Evolutionary conservation across 2,797 vertebrate species (phyloP).

Genomic region (Hephaestus fuliginosus): DNA sequence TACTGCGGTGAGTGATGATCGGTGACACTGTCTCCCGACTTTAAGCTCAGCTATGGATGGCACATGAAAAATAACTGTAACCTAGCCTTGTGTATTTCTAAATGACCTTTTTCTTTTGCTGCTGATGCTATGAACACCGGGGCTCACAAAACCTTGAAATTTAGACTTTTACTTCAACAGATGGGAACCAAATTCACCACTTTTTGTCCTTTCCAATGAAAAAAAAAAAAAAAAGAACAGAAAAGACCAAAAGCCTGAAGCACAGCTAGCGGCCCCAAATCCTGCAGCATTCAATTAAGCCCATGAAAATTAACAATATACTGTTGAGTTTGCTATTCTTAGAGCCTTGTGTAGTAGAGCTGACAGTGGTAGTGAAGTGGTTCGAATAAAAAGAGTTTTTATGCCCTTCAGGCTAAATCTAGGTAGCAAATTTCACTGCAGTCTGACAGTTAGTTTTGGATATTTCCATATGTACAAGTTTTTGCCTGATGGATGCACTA

Average conservation of each 20-base stretch:
- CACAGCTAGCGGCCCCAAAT: background rate
- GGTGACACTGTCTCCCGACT: conserved; percentile 25
- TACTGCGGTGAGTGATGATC: conserved; percentile 34
- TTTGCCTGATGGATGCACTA: background rate
- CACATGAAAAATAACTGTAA: conserved; percentile 39
- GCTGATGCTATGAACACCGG: conserved; percentile 25
- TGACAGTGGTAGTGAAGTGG: background rate
- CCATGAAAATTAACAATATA: background rate
- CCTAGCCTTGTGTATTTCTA: conserved; percentile 2
- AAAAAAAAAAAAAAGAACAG: background rate
- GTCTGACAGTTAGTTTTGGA: background rate
- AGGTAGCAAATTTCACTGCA: background rate
- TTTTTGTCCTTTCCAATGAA: conserved; percentile 16
- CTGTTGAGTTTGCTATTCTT: background rate
- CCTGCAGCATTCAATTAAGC: background rate
- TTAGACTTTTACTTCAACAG: conserved; percentile 10
- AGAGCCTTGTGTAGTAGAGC: background rate
- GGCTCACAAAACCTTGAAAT: conserved; percentile 35
- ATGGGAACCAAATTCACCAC: conserved; percentile 7
- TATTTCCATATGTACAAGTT: background rate
- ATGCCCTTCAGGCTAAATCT: background rate
- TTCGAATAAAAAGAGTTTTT: background rate
- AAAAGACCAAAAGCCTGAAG: conserved; percentile 3
- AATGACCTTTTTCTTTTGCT: conserved; percentile 32
- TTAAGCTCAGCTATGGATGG: conserved; percentile 27